These are phyloP conservation scores for Tetragonisca angustula DNA, from an alignment of 2,888 invertebrate genomes.

Conservation along the genomic window DNA sequence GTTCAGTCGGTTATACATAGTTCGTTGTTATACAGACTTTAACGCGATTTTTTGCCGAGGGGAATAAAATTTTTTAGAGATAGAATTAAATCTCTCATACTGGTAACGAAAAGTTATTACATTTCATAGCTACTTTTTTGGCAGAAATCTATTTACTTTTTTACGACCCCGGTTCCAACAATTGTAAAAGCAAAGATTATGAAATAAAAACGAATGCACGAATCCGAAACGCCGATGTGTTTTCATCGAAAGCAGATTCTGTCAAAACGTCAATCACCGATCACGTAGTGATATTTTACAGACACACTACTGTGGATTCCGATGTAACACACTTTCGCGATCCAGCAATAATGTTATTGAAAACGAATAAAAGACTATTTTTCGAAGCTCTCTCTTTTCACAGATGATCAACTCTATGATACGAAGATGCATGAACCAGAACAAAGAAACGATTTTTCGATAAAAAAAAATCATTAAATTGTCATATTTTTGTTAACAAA, in stretches of 20 bases:
- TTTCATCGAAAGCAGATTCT: background rate
- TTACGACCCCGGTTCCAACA: background rate
- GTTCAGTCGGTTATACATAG: background rate
- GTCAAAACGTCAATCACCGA: background rate
- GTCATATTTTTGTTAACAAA: background rate
- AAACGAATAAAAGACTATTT: slow-evolving; percentile 13
- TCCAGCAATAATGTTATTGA: background rate
- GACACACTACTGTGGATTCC: background rate
- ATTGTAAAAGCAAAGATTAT: background rate
- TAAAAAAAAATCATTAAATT: background rate
- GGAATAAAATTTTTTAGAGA: background rate
- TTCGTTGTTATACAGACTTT: background rate
- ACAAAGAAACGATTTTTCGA: background rate
- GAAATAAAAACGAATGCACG: background rate
- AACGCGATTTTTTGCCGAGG: background rate
- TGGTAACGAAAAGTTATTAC: background rate
- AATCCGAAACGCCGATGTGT: background rate
- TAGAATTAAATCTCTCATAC: background rate
- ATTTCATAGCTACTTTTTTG: background rate
- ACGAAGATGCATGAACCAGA: background rate
- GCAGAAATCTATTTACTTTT: background rate
- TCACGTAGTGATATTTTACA: background rate
- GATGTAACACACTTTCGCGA: background rate
- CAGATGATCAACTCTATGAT: background rate
- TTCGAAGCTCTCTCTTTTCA: background rate